These are phyloP conservation scores for Muscicapa striata DNA, from an alignment of 2,797 vertebrate genomes.

Conservation along the genomic window DNA sequence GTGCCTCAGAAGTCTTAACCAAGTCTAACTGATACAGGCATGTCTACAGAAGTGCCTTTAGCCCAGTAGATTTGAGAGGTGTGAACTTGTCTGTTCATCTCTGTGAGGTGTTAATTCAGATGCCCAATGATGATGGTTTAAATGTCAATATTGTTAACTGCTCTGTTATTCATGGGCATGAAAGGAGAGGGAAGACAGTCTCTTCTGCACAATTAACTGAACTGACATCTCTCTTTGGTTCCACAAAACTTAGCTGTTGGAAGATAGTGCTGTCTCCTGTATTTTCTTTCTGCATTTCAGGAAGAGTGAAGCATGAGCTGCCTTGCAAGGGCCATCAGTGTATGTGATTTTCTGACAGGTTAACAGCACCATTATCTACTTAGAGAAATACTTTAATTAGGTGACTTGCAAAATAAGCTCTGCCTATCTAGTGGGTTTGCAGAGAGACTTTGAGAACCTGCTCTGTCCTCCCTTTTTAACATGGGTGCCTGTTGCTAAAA, in stretches of 20 bases:
- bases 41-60: constrained; percentile 37
- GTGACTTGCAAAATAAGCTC: not conserved
- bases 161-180: constrained; percentile 32
- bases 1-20: constrained; percentile 37
- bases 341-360: constrained; percentile 8
- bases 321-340: not conserved
- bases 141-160: constrained; percentile 67
- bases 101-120: constrained; percentile 62
- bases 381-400: not conserved
- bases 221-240: constrained; percentile 49
- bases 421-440: not conserved
- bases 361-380: constrained; percentile 6
- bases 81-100: constrained; percentile 33
- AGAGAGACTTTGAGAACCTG: not conserved
- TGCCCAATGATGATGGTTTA: constrained; percentile 50
- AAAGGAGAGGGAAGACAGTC: constrained; percentile 14
- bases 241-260: not conserved
- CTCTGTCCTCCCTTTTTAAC: not conserved
- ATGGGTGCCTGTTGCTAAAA: not conserved
- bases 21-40: not conserved
- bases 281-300: not conserved
- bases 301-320: not conserved
- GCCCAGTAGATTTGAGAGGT: constrained; percentile 30
- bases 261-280: not conserved
- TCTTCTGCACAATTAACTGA: constrained; percentile 44